phyloP scores from a whole-genome alignment of 1,140 invertebrate species.

The Bombus superbus region DNA sequence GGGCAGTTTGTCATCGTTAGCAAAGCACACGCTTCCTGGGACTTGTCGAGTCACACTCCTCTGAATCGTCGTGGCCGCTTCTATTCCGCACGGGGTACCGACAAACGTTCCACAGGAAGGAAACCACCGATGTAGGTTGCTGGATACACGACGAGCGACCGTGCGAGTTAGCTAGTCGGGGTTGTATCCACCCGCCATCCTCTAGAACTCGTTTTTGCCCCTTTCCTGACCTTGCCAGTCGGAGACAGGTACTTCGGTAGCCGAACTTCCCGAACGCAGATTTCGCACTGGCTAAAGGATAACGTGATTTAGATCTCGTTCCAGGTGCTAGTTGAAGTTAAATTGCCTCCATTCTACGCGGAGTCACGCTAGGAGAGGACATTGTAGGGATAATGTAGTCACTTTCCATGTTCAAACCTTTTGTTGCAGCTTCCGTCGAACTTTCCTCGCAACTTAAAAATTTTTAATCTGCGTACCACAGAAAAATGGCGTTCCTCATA shows the following conservation, averaged over 20 bases:
- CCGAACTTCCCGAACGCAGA: constrained; percentile 67
- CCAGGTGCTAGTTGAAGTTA: constrained; percentile 26
- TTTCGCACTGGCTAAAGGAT: constrained; percentile 45
- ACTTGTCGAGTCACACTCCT: constrained; percentile 78
- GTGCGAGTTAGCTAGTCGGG: constrained; percentile 27
- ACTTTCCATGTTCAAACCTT: neutral
- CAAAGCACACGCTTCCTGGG: constrained; percentile 83
- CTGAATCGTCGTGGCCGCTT: constrained; percentile 69
- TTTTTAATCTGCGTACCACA: neutral
- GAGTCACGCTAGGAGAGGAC: too few relatives aligned
- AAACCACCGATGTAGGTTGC: constrained; percentile 68
- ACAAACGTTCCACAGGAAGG: constrained; percentile 68
- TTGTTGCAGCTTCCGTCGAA: neutral
- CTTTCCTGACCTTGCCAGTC: constrained; percentile 30
- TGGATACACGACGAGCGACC: constrained; percentile 50
- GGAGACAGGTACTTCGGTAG: constrained; percentile 64
- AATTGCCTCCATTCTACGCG: constrained; percentile 1
- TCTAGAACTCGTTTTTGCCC: constrained; percentile 19
- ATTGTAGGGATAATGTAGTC: neutral
- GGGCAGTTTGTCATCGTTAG: constrained; percentile 83
- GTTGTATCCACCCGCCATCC: constrained; percentile 7
- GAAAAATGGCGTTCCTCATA: neutral
- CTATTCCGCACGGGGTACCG: constrained; percentile 69
- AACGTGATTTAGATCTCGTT: constrained; percentile 54
- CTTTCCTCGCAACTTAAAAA: neutral